Evolutionary conservation across 2,113 vertebrate genomes (phyloP).

Genomic region (Bagarius yarrelli): DNA sequence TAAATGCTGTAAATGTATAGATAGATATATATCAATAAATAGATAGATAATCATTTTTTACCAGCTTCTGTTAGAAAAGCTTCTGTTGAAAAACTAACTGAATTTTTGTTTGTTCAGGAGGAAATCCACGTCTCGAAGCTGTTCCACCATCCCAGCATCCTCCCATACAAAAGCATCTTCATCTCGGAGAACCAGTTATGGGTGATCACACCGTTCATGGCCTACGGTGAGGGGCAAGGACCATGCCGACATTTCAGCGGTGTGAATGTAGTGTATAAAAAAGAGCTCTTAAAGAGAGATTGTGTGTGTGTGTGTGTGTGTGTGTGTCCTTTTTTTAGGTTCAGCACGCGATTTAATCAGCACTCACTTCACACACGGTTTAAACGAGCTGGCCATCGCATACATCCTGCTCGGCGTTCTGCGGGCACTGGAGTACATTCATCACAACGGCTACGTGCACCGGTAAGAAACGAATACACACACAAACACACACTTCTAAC

Average conservation of each 20-base stretch:
- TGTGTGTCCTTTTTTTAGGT: slow-evolving; percentile 66
- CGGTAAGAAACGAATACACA: slow-evolving; percentile 71
- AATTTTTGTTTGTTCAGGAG: slow-evolving; percentile 63
- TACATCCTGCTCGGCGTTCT: slow-evolving; percentile 90
- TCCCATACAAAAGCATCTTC: slow-evolving; percentile 93
- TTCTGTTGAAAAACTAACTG: background rate
- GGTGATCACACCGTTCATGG: slow-evolving; percentile 97
- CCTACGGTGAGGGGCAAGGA: slow-evolving; percentile 80
- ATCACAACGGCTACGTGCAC: slow-evolving; percentile 98
- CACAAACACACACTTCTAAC: background rate
- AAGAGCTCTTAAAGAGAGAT: background rate
- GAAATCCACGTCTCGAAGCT: slow-evolving; percentile 95
- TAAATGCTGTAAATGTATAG: no score
- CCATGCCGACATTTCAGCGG: background rate
- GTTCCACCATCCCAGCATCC: slow-evolving; percentile 91
- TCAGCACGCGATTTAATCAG: slow-evolving; percentile 94
- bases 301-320: slow-evolving; percentile 4
- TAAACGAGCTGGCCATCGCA: slow-evolving; percentile 90
- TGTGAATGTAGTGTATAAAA: background rate
- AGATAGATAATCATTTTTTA: background rate
- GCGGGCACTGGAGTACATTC: slow-evolving; percentile 94
- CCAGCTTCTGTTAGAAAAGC: background rate
- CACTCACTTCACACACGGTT: slow-evolving; percentile 90
- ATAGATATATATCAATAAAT: no score
- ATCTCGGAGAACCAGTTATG: slow-evolving; percentile 94